phyloP scores from a whole-genome alignment of 2,888 invertebrate species.

The Polydrusus pterygomalis region DNA sequence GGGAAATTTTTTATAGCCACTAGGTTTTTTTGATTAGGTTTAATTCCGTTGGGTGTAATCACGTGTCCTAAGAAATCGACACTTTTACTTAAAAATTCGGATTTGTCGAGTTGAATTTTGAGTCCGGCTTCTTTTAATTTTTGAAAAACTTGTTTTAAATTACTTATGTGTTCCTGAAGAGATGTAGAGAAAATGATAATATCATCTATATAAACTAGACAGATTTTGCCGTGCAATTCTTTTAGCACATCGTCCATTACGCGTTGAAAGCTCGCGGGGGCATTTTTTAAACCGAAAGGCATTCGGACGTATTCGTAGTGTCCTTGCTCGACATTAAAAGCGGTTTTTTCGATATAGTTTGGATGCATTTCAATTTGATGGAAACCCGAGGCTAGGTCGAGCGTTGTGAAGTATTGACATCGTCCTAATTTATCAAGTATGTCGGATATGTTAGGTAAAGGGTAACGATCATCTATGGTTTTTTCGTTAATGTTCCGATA shows the following conservation, averaged over 20 bases:
- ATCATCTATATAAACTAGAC: too few relatives aligned
- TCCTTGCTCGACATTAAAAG: constrained; percentile 51
- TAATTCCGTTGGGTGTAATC: constrained; percentile 41
- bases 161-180: too few relatives aligned
- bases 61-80: constrained; percentile 38
- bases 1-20: constrained; percentile 39
- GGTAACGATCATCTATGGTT: constrained; percentile 57
- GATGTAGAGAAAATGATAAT: too few relatives aligned
- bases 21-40: constrained; percentile 42
- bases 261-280: too few relatives aligned
- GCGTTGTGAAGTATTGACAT: constrained; percentile 55
- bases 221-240: too few relatives aligned
- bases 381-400: constrained; percentile 57
- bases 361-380: constrained; percentile 54
- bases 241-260: too few relatives aligned
- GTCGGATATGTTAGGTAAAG: constrained; percentile 56
- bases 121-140: too few relatives aligned
- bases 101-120: too few relatives aligned
- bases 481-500: too few relatives aligned
- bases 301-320: constrained; percentile 56
- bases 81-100: too few relatives aligned
- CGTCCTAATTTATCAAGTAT: too few relatives aligned
- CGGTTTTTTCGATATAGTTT: constrained; percentile 53
- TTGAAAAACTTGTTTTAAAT: too few relatives aligned
- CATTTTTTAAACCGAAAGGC: constrained; percentile 45